Evolutionary conservation across 2,797 vertebrate genomes (phyloP), one percentile per base, ranked within the genome.

Genomic region (Kryptopterus vitreolus): DNA sequence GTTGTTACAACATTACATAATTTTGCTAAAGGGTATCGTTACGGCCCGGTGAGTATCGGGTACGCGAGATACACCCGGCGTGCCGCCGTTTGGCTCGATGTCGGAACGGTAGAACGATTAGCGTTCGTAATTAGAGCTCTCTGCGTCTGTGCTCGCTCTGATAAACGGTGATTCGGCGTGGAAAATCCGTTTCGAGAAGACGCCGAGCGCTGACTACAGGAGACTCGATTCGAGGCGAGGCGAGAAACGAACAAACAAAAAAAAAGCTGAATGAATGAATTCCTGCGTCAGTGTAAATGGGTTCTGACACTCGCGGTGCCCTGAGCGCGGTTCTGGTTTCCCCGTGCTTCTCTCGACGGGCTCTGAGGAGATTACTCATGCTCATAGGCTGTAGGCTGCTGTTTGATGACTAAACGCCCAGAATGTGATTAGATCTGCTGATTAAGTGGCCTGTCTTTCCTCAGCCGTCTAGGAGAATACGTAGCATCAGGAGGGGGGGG

Each of bases 321-420:
- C 59, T 76, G 43, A 57, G 69, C 43, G 53, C 65, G 33, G 24
- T 20, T 70, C 66, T 50, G 15, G 3, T 70, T 48, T 31, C 24
- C 66, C 46, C 48, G 1, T n/a, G n/a, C 16, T 20, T 50, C 48
- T 53, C 48, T 33, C 26, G 1, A 3, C 1, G 57, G 57, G 66
- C 83, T 85, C 84, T 82, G 83, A 88, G 65, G 77, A 83, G 57
- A 85, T 78, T 85, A 74, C 82, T 85, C 72, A 80, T 86, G 77
- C 81, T 82, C 78, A 71, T 76, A 84, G 13, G 63, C 22, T 69
- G 70, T n/a, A 35, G 70, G 53, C 71, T 76, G 75, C n/a, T 81
- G 83, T 66, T 43, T 72, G 43, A 81, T 77, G 58, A 76, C 53
- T 66, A 57, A 81, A 71, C 35, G 18, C 62, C 16, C 58, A 16